Evolutionary conservation across 2,888 invertebrate species (phyloP).

Genomic region (Dynastes grantii): DNA sequence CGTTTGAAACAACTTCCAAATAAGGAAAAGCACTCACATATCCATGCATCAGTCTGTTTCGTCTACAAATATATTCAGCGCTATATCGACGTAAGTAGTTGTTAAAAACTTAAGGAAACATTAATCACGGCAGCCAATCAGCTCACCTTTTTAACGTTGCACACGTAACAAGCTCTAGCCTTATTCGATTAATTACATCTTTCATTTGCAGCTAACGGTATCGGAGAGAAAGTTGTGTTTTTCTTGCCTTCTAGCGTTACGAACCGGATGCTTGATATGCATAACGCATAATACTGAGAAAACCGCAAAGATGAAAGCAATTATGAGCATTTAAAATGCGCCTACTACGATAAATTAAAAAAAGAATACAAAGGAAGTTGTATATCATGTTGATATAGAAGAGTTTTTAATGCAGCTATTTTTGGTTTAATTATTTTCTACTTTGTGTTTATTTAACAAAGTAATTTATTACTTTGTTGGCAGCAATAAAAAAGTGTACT

Average conservation of each 20-base stretch:
- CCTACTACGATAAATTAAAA: slow-evolving; percentile 21
- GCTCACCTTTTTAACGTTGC: slow-evolving; percentile 11
- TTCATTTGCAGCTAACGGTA: slow-evolving; percentile 35
- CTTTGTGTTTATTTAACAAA: neutral
- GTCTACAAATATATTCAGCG: too few species aligned
- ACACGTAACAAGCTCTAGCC: slow-evolving; percentile 16
- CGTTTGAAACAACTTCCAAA: too few species aligned
- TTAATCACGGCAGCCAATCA: neutral
- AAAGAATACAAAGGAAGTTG: slow-evolving; percentile 26
- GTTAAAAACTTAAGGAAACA: neutral
- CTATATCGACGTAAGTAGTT: too few species aligned
- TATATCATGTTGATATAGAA: slow-evolving; percentile 31
- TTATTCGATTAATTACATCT: slow-evolving; percentile 28
- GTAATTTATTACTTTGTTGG: too few species aligned
- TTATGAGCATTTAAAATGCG: slow-evolving; percentile 29
- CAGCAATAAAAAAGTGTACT: too few species aligned
- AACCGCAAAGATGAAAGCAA: slow-evolving; percentile 47
- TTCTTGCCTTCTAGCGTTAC: slow-evolving; percentile 28
- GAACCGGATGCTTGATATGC: slow-evolving; percentile 40
- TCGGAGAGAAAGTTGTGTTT: slow-evolving; percentile 34
- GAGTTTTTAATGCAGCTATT: neutral
- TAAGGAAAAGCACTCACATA: too few species aligned
- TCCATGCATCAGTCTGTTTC: too few species aligned
- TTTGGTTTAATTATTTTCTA: neutral
- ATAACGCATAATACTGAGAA: slow-evolving; percentile 29